Evolutionary conservation across 2,797 vertebrate genomes (phyloP).

Genomic region (Helarctos malayanus): DNA sequence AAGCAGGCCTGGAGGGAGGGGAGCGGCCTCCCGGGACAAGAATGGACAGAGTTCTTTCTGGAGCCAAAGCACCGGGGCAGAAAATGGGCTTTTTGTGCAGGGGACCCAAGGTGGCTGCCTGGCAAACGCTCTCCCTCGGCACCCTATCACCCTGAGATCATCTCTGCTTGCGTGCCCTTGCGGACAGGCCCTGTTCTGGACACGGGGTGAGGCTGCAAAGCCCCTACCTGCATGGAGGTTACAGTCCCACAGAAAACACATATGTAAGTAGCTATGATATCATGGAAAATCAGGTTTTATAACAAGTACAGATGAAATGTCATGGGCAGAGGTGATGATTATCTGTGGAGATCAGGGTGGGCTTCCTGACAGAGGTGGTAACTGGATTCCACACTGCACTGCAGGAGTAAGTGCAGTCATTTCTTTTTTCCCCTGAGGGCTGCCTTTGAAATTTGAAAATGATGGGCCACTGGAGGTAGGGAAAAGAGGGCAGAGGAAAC

Average conservation of each 20-base stretch:
- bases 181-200: not conserved
- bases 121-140: not conserved
- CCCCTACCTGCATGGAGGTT: not conserved
- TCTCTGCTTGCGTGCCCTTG: not conserved
- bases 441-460: constrained; percentile 40
- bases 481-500: not conserved
- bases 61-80: not conserved
- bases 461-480: not conserved
- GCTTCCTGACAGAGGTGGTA: not conserved
- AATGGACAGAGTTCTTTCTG: not conserved
- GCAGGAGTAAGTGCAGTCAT: not conserved
- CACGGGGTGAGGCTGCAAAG: not conserved
- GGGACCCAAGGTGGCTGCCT: not conserved
- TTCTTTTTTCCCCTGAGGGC: not conserved
- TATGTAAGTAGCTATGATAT: not conserved
- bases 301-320: not conserved
- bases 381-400: not conserved
- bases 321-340: not conserved
- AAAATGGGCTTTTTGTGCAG: not conserved
- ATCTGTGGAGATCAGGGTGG: not conserved
- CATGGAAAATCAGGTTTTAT: not conserved
- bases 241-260: not conserved
- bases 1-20: not conserved
- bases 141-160: not conserved
- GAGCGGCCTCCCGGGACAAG: not conserved